These are phyloP conservation scores for Plodia interpunctella DNA, from an alignment of 1,140 invertebrate genomes.

Conservation along the genomic window DNA sequence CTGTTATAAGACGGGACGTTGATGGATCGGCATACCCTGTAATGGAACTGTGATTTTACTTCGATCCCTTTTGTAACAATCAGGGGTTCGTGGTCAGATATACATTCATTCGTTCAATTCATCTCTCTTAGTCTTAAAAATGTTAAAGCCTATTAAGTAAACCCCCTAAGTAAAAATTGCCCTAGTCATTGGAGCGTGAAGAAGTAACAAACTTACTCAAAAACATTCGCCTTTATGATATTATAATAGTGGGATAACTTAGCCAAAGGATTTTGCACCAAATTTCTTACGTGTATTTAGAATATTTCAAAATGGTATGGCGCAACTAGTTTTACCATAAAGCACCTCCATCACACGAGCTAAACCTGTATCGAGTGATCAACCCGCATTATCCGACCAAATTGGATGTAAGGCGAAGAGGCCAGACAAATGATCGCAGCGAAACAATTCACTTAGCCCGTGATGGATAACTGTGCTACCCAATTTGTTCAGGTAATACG, in stretches of 20 bases:
- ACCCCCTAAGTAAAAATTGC: too few relatives aligned
- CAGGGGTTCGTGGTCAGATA: background rate
- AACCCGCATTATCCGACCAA: conserved; percentile 17
- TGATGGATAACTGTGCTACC: conserved; percentile 16
- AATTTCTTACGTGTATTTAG: too few relatives aligned
- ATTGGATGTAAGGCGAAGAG: conserved; percentile 35
- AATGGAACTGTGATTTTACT: background rate
- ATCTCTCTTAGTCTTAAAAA: too few relatives aligned
- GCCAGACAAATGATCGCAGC: conserved; percentile 33
- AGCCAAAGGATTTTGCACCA: too few relatives aligned
- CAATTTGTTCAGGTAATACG: conserved; percentile 6
- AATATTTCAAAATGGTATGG: too few relatives aligned
- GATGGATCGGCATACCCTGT: conserved; percentile 25
- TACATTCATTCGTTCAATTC: background rate
- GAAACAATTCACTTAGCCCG: conserved; percentile 37
- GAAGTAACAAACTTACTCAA: too few relatives aligned
- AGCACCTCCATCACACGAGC: background rate
- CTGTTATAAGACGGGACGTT: conserved; percentile 31
- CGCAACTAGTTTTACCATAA: background rate
- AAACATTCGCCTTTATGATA: too few relatives aligned
- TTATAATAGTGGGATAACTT: too few relatives aligned
- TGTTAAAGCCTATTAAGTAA: too few relatives aligned
- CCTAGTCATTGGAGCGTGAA: too few relatives aligned
- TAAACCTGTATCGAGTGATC: conserved; percentile 4
- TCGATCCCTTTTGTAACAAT: too few relatives aligned